Evolutionary conservation across 2,797 vertebrate species (phyloP), one percentile per base, ranked within the genome.

Genomic region (Tapirus indicus): DNA sequence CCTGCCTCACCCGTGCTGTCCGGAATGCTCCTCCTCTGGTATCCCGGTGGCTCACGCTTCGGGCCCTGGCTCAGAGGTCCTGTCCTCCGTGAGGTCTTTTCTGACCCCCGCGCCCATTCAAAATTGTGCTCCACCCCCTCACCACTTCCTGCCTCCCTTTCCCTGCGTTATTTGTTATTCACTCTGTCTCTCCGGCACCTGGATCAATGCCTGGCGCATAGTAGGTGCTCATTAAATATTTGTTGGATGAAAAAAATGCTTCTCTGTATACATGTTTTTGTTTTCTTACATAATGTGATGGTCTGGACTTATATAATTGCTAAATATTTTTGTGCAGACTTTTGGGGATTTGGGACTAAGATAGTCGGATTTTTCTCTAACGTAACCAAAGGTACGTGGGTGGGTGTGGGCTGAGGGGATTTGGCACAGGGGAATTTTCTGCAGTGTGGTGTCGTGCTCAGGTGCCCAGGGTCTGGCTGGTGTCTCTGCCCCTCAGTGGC

Each of bases 221-320:
- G 79, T 80, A 72, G 88, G n/a, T 88, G 68, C 66, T 93, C 75
- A 85, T 72, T 88, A 90, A 88, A 87, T 83, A 62, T 29, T 71
- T 80, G 71, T 77, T 25, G 35, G 62, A 60, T 88, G 74, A 54
- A 79, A 71, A 90, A 58, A 25, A 14, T 7, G 44, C 35, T 35
- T 25, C n/a, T 74, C n/a, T 88, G 62, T 35, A 0, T 23, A 41
- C 4, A 3, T 35, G 58, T 29, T 5, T 72, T 3, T 64, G 12
- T 56, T 38, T 91, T 44, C 41, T 92, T 90, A 38, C 1, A 7
- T 78, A 66, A 72, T 21, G 3, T 8, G 85, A 6, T 69, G 52
- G 18, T 84, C 74, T 92, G 27, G 54, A 79, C 64, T 75, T 75
- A 27, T 32, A 1, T 83, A 91, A 92, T 7, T 35, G 38, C 64